Evolutionary conservation across 2,888 invertebrate genomes (phyloP).

Genomic region (Oasisia sp.): DNA sequence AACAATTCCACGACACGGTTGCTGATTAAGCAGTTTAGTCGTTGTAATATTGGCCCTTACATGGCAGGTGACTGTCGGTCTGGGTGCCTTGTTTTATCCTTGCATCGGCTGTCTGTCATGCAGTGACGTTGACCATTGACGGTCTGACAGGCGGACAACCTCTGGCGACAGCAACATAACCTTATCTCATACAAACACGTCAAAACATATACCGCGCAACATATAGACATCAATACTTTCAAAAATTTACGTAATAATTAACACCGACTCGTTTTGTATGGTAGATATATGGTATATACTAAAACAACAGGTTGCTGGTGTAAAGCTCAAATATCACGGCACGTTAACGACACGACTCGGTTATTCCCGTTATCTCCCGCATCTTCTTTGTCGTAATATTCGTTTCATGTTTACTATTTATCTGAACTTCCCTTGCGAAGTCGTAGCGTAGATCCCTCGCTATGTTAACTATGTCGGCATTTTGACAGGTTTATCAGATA

Average conservation of each 20-base stretch:
- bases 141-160: neutral
- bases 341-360: neutral
- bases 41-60: neutral
- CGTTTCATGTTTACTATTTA: neutral
- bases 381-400: neutral
- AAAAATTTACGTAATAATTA: neutral
- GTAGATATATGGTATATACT: neutral
- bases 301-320: neutral
- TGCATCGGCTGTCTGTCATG: neutral
- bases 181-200: neutral
- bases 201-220: neutral
- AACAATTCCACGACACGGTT: neutral
- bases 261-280: neutral
- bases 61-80: neutral
- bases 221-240: neutral
- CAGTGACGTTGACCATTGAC: neutral
- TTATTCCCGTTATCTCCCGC: neutral
- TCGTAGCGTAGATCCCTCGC: neutral
- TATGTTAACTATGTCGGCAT: slow-evolving; percentile 12
- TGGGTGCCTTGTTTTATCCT: neutral
- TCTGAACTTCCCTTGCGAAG: neutral
- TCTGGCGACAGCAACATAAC: neutral
- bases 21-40: neutral
- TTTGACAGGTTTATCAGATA: neutral
- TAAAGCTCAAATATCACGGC: neutral